Percentiles rank a stretch among this genome's conserved stretches.
phyloP scores from a whole-genome alignment of 2,888 invertebrate genomes.

The Drosophila algonquin region DNA sequence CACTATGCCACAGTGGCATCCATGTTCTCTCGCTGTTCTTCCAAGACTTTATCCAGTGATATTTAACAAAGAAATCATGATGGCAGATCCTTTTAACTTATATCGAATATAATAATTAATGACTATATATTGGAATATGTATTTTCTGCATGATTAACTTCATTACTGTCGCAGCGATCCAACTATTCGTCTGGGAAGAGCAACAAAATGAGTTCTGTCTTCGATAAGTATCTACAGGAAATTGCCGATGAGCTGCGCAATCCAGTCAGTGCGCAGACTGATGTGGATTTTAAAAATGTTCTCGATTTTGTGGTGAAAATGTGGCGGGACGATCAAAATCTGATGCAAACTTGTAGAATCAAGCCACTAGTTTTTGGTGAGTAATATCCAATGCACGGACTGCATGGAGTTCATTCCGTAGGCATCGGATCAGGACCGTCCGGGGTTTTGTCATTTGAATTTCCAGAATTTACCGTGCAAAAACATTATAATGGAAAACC shows the following conservation, averaged over 20 bases:
- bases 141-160: neutral
- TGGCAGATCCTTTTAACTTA: neutral
- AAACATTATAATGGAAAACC: conserved; percentile 10
- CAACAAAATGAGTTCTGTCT: too few relatives aligned
- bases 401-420: conserved; percentile 9
- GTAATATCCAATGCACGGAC: neutral
- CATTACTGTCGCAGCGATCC: too few relatives aligned
- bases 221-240: neutral
- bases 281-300: too few relatives aligned
- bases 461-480: conserved; percentile 29
- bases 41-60: neutral
- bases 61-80: neutral
- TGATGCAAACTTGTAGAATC: too few relatives aligned
- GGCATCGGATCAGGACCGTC: conserved; percentile 55
- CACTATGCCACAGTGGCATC: too few relatives aligned
- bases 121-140: too few relatives aligned
- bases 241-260: neutral
- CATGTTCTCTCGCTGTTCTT: neutral
- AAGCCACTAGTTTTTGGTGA: conserved; percentile 31
- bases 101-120: too few relatives aligned
- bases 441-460: conserved; percentile 59
- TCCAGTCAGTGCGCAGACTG: too few relatives aligned
- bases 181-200: too few relatives aligned
- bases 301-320: too few relatives aligned
- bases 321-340: too few relatives aligned